These are phyloP conservation scores for Nesidiocoris tenuis DNA, from an alignment of 2,888 invertebrate genomes.

Conservation along the genomic window DNA sequence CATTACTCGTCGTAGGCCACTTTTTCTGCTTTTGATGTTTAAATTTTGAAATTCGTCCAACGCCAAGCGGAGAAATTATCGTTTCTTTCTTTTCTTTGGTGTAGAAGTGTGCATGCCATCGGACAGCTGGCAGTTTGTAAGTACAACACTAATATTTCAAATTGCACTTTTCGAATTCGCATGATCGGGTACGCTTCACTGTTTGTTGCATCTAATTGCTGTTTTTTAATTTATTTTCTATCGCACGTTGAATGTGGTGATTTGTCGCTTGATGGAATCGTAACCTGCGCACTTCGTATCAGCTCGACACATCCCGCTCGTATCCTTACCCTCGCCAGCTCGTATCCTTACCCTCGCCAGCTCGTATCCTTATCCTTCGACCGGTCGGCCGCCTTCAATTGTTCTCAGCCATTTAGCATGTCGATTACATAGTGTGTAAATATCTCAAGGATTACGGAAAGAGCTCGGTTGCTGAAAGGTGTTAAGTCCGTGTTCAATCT, in stretches of 20 bases:
- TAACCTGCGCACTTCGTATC: neutral
- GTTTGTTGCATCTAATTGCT: too few species aligned
- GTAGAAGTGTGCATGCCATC: conserved; percentile 84
- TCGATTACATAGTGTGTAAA: neutral
- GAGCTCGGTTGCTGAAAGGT: conserved; percentile 91
- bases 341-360: neutral
- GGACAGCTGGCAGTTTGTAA: conserved; percentile 87
- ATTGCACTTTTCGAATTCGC: too few species aligned
- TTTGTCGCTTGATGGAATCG: too few species aligned
- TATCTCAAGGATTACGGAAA: conserved; percentile 83
- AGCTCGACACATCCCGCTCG: neutral
- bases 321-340: neutral
- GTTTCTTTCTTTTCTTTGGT: conserved; percentile 46
- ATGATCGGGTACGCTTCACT: too few species aligned
- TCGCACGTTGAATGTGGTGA: too few species aligned
- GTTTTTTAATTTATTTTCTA: too few species aligned
- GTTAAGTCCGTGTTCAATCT: conserved; percentile 89
- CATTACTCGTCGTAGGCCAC: too few species aligned
- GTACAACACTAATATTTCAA: conserved; percentile 64
- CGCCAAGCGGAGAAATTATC: too few species aligned
- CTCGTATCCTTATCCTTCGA: neutral
- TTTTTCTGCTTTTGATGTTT: too few species aligned
- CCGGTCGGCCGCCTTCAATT: neutral
- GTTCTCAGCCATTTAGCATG: neutral
- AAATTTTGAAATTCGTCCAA: too few species aligned